Evolutionary conservation across 1,140 invertebrate genomes (phyloP), one percentile per base, ranked within the genome.

Genomic region (Zaprionus gabonicus): DNA sequence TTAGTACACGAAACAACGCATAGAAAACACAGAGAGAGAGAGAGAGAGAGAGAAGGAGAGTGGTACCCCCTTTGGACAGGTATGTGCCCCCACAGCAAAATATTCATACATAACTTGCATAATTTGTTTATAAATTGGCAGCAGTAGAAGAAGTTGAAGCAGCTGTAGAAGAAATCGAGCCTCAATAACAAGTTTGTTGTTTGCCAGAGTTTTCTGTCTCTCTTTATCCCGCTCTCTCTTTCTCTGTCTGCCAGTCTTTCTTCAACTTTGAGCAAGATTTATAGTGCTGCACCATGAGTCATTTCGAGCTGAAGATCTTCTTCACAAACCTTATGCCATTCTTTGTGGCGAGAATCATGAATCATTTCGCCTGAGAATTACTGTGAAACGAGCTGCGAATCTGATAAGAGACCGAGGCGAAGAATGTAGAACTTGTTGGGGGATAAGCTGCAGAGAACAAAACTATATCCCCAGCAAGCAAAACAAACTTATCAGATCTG

Each of bases 51-150:
- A 20, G 20, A 20, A 20, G 7, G 2, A 25, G 25, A 25, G 46
- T 1, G 46, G 46, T 20, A 49, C 6, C 46, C 46, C 46, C n/a
- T 17, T 34, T 34, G 2, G 20, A 25, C 38, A 51, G 56, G 63
- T 57, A 55, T 72, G 41, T 78, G 38, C 38, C 13, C 15, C 38
- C 15, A 15, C 5, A 41, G 38, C 41, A 44, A 76, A 87, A 72
- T 85, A 82, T 83, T 77, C 83, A 88, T 51, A 55, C 36, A 51
- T 38, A 38, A 62, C 25, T 66, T 71, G 38, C 34, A 80, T 86
- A 87, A 87, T 87, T 88, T 87, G 67, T 81, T 83, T 86, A 88
- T 87, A 86, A 83, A 83, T 82, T 79, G 38, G 28, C 58, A 31
- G 36, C 51, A 58, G 34, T 25, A 34, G 36, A 67, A 58, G 34